Conservation (phyloP, 1,140 invertebrate species). For the Neodiprion virginianus region DNA sequence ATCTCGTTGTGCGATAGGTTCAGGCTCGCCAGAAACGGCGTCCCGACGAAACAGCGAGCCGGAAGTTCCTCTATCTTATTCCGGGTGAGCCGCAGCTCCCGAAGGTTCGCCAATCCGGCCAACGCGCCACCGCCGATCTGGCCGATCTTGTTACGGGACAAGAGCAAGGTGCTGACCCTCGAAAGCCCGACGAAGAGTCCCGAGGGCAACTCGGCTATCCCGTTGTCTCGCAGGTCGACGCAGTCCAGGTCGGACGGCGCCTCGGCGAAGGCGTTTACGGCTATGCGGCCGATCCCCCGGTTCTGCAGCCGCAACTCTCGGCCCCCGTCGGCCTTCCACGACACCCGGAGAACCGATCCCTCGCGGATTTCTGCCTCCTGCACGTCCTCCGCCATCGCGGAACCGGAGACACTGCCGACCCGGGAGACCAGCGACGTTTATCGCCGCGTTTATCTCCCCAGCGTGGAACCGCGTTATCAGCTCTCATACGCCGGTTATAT, state of each 20-base stretch:
- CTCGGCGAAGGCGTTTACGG: background rate
- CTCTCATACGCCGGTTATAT: too few species aligned
- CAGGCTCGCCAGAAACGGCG: slow-evolving; percentile 30
- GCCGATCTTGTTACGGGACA: slow-evolving; percentile 39
- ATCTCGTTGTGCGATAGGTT: slow-evolving; percentile 43
- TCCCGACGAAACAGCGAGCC: slow-evolving; percentile 34
- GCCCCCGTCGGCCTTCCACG: background rate
- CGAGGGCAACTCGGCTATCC: slow-evolving; percentile 29
- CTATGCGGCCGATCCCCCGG: background rate
- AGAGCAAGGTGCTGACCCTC: slow-evolving; percentile 38
- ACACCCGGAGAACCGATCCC: background rate
- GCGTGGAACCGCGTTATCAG: background rate
- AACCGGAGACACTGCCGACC: background rate
- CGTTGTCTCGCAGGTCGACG: slow-evolving; percentile 40
- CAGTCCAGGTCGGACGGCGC: slow-evolving; percentile 29
- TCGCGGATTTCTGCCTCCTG: background rate
- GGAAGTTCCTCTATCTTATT: slow-evolving; percentile 39
- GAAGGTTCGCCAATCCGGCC: slow-evolving; percentile 35
- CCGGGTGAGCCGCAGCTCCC: slow-evolving; percentile 32
- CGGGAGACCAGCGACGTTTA: background rate
- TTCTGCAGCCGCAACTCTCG: background rate
- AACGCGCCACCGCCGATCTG: slow-evolving; percentile 33
- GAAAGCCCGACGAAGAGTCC: slow-evolving; percentile 39
- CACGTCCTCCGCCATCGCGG: slow-evolving; percentile 7
- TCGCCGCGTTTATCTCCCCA: background rate